Conservation (phyloP, 2,888 invertebrate species). For the Drosophila paramelanica region DNA sequence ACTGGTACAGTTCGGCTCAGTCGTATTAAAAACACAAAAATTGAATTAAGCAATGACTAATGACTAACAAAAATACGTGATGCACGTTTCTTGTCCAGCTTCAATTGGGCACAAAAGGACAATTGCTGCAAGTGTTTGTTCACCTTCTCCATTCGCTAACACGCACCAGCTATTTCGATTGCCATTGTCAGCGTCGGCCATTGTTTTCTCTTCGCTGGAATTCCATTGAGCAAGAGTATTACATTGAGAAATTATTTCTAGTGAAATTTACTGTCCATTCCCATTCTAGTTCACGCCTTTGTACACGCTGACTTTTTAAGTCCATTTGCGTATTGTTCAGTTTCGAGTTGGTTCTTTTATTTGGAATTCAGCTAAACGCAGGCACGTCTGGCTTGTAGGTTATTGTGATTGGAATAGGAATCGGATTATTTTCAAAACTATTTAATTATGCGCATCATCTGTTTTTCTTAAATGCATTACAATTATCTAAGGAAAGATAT, state of each 20-base stretch:
- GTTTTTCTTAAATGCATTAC: conserved; percentile 15
- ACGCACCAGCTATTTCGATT: conserved; percentile 21
- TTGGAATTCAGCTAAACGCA: conserved; percentile 1
- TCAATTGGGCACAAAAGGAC: neutral
- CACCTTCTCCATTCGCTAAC: conserved; percentile 8
- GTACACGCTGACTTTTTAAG: conserved; percentile 38
- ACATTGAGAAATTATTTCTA: conserved; percentile 10
- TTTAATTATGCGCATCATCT: conserved; percentile 21
- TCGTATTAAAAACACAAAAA: no score
- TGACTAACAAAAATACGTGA: neutral
- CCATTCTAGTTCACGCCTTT: conserved; percentile 22
- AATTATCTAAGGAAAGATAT: conserved; percentile 11
- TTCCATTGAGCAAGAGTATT: neutral
- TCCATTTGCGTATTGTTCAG: conserved; percentile 38
- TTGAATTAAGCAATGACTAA: no score
- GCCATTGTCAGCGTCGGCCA: conserved; percentile 31
- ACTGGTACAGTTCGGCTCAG: no score
- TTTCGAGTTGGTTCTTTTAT: conserved; percentile 23
- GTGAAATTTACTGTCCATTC: neutral
- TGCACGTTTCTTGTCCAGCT: neutral
- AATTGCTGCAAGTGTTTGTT: conserved; percentile 3
- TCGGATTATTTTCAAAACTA: conserved; percentile 4
- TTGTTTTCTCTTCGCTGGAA: conserved; percentile 2
- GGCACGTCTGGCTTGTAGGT: conserved; percentile 11
- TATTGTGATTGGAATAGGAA: neutral